A percentile compares a stretch with the other conserved stretches of the same genome.
These are phyloP conservation scores for Diadema setosum DNA, from an alignment of 35 echinoderm and acorn worm species.

Conservation along the genomic window DNA sequence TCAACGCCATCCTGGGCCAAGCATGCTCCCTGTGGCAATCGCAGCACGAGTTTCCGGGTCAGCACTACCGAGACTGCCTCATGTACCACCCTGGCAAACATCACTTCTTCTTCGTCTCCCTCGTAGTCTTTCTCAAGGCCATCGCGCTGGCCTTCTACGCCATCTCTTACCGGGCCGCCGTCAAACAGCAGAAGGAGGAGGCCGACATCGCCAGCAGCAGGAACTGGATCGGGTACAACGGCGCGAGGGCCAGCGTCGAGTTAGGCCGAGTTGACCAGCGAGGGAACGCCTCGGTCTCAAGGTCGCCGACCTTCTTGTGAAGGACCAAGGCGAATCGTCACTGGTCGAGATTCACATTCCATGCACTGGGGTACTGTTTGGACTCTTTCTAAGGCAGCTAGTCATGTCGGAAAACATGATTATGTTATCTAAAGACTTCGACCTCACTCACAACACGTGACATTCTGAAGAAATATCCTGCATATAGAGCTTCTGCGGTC, in stretches of 20 bases:
- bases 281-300: background rate
- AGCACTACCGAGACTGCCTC: constrained; percentile 39
- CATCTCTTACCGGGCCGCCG: background rate
- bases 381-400: too few relatives aligned
- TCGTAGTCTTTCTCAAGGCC: constrained; percentile 34
- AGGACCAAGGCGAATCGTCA: background rate
- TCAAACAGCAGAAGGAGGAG: background rate
- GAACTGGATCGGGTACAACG: constrained; percentile 35
- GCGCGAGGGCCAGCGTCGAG: background rate
- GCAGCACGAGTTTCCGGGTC: background rate
- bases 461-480: too few relatives aligned
- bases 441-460: too few relatives aligned
- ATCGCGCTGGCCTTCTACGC: background rate
- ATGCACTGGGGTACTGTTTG: too few relatives aligned
- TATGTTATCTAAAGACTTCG: too few relatives aligned
- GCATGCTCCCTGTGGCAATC: constrained; percentile 38
- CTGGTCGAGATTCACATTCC: too few relatives aligned
- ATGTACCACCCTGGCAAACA: constrained; percentile 45
- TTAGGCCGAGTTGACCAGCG: background rate
- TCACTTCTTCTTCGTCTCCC: constrained; percentile 11
- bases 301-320: background rate
- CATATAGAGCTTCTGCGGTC: too few relatives aligned
- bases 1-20: constrained; percentile 27
- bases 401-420: too few relatives aligned
- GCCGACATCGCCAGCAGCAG: background rate